Evolutionary conservation across 2,113 vertebrate genomes (phyloP).

Genomic region (Cyanoramphus novaezelandiae): DNA sequence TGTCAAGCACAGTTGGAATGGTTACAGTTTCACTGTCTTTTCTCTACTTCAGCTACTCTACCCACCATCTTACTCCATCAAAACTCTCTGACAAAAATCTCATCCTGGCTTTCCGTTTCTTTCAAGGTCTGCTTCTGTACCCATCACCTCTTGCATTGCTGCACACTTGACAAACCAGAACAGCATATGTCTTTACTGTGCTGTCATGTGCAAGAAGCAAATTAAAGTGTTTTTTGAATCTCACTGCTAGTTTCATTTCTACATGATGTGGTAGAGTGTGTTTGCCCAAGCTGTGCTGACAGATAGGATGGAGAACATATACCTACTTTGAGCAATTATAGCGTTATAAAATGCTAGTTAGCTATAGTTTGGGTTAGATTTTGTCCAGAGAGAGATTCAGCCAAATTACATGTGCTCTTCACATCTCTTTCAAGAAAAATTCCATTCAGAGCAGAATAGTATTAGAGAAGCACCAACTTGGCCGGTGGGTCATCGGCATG

Average conservation of each 20-base stretch:
- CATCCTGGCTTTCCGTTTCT: background rate
- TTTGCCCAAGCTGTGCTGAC: slow-evolving; percentile 16
- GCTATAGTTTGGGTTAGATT: background rate
- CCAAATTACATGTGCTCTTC: background rate
- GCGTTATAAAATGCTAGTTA: background rate
- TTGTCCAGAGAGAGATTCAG: background rate
- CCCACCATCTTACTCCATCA: background rate
- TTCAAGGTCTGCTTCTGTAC: background rate
- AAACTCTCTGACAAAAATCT: background rate
- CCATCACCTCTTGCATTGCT: background rate
- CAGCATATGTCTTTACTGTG: background rate
- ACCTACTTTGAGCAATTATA: background rate
- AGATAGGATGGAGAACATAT: background rate
- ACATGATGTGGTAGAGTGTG: background rate
- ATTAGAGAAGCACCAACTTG: background rate
- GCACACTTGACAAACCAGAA: background rate
- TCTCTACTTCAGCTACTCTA: background rate
- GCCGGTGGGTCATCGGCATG: rapidly evolving
- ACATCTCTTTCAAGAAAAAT: background rate
- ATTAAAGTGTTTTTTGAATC: background rate
- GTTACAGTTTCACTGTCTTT: background rate
- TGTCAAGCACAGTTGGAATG: background rate
- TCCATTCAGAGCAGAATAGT: background rate
- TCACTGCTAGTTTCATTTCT: slow-evolving; percentile 5
- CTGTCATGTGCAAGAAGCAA: slow-evolving; percentile 8